These are phyloP conservation scores for Hemiscyllium ocellatum DNA, from an alignment of 2,113 vertebrate species.

Conservation along the genomic window DNA sequence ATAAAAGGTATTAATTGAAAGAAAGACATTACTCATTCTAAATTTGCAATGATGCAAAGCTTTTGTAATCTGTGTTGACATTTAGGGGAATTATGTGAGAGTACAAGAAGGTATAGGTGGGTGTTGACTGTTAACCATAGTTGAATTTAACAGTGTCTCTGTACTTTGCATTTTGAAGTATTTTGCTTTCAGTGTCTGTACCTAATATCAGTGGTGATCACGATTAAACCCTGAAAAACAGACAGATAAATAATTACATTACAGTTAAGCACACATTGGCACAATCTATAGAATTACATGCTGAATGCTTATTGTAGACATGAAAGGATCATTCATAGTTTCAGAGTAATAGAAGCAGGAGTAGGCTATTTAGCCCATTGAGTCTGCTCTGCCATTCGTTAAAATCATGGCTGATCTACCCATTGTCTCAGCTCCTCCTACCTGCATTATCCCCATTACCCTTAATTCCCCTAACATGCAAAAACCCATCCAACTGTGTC, in stretches of 20 bases:
- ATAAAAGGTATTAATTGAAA: background rate
- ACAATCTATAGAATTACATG: background rate
- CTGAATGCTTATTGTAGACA: background rate
- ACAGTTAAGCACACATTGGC: background rate
- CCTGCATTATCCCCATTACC: too few relatives aligned
- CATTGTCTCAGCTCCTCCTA: too few relatives aligned
- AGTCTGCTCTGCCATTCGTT: too few relatives aligned
- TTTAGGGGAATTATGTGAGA: background rate
- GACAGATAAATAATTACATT: background rate
- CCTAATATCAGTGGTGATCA: background rate
- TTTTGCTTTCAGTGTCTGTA: background rate
- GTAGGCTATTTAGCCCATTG: too few relatives aligned
- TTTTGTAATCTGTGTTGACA: background rate
- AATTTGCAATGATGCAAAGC: background rate
- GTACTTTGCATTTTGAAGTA: background rate
- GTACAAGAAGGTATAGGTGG: background rate
- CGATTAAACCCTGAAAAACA: constrained; percentile 3
- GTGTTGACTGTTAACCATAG: background rate
- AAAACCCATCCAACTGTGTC: too few relatives aligned
- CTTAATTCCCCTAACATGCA: too few relatives aligned
- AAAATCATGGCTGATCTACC: too few relatives aligned
- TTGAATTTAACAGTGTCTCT: background rate
- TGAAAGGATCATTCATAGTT: too few relatives aligned
- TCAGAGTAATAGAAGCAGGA: too few relatives aligned
- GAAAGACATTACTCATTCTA: background rate